Conservation (phyloP, 1,140 invertebrate genomes). For the Condylostylus longicornis region DNA sequence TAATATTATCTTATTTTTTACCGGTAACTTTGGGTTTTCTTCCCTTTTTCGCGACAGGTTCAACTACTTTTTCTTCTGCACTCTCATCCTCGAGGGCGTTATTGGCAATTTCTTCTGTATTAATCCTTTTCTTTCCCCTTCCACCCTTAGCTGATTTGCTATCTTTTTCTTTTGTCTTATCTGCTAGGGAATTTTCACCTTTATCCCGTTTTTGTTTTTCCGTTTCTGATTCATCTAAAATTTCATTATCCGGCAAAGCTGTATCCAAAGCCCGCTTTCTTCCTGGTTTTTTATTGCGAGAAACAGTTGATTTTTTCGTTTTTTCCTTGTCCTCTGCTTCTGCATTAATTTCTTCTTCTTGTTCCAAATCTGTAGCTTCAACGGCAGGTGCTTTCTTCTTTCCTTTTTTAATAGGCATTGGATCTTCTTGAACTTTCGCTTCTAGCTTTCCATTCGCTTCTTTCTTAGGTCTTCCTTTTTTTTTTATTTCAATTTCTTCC, state of each 20-base stretch:
- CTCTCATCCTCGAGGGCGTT: slow-evolving; percentile 3
- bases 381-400: too few relatives aligned
- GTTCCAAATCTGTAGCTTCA: too few relatives aligned
- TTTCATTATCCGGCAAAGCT: slow-evolving; percentile 13
- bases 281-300: too few relatives aligned
- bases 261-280: too few relatives aligned
- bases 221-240: not conserved
- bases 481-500: slow-evolving; percentile 7
- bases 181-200: slow-evolving; percentile 6
- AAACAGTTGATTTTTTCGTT: too few relatives aligned
- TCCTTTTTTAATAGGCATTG: slow-evolving; percentile 3
- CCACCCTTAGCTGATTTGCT: slow-evolving; percentile 5
- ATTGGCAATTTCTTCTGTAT: not conserved
- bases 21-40: too few relatives aligned
- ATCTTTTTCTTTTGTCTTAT: slow-evolving; percentile 13
- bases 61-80: slow-evolving; percentile 9
- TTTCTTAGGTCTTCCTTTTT: not conserved
- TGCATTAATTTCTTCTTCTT: not conserved
- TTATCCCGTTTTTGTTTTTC: slow-evolving; percentile 5
- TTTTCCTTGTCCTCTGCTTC: not conserved
- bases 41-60: slow-evolving; percentile 21
- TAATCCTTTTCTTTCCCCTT: slow-evolving; percentile 15
- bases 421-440: not conserved
- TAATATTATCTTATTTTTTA: too few relatives aligned
- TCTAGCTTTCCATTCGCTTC: not conserved